A percentile compares a stretch with the other conserved stretches of the same genome.
Evolutionary conservation across 2,797 vertebrate genomes (phyloP).

Genomic region (Poecilia velifera): DNA sequence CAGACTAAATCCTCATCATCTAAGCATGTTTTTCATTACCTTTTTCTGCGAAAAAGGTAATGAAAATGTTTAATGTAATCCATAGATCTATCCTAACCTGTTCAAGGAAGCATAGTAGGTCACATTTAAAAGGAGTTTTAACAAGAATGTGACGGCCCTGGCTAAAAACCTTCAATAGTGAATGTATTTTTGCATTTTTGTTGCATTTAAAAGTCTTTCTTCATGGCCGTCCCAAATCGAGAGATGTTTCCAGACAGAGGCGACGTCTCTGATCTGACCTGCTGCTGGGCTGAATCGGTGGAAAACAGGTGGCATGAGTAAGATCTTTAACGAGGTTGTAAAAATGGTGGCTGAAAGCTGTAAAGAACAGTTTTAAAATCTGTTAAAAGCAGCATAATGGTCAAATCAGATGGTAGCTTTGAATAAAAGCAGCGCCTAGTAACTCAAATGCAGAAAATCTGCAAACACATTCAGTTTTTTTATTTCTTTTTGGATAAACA

Average conservation of each 20-base stretch:
- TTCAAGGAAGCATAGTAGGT: too few species aligned
- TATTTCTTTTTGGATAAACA: constrained; percentile 12
- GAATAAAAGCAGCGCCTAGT: constrained; percentile 1
- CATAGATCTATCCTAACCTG: too few species aligned
- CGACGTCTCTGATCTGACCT: constrained; percentile 1
- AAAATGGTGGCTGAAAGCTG: constrained; percentile 39
- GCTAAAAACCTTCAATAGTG: background rate
- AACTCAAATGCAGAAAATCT: constrained; percentile 23
- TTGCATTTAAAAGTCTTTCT: background rate
- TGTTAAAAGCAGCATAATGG: constrained; percentile 3
- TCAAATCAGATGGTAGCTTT: constrained; percentile 37
- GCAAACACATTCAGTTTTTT: constrained; percentile 7
- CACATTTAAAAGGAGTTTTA: too few species aligned
- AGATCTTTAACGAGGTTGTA: constrained; percentile 6
- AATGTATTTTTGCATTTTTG: background rate
- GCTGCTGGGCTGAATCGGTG: constrained; percentile 1
- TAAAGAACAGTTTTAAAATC: constrained; percentile 24
- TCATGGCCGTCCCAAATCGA: background rate
- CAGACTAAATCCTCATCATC: too few species aligned
- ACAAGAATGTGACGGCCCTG: background rate
- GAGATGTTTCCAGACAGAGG: background rate
- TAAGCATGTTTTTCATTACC: too few species aligned
- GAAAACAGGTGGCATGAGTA: constrained; percentile 11
- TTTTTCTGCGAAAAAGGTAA: too few species aligned
- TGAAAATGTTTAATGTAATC: too few species aligned